Evolutionary conservation across 2,888 invertebrate species (phyloP), one percentile per base, ranked within the genome.

Genomic region (Mechanitis mazaeus): DNA sequence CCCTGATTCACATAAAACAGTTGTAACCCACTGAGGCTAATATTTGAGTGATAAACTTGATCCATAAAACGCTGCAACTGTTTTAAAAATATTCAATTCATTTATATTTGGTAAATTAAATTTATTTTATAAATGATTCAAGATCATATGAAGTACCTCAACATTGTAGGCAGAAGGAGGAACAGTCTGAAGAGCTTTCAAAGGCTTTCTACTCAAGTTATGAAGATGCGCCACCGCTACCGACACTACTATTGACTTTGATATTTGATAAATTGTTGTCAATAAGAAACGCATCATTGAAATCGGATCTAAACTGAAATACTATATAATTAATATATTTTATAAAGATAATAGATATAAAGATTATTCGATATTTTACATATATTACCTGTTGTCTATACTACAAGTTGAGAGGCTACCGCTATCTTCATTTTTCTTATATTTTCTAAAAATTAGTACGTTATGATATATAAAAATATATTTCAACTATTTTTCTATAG

Each of bases 11-110:
- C 73, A 38, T 83, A 74, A 68, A 90, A 92, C 56, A 91, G 83
- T 38, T 84, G 81, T 33, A 84, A 87, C 53, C 92, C 92, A 33
- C 91, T 91, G 47, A 92, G 72, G n/a, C 89, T 91, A n/a, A 91
- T 80, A 80, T 83, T 71, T 78, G 87, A 74, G 90, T 91, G 78
- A 87, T 91, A 71, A 80, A 91, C 68, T 90, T 88, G 68, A 42
- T 73, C 69, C 67, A 77, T 73, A 6, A 92, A 83, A 38, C 92
- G 85, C 61, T 88, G 89, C 57, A 92, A 80, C 92, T 92, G 42
- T 7, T 9, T 42, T 42, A 42, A 42, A 42, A 42, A 42, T 42
- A 3, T 42, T 38, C 20, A 20, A 20, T 20, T 20, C 20, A 20
- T 20, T 20, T 20, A 20, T 20, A 20, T 20, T 20, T 20, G 20